Evolutionary conservation across 2,797 vertebrate species (phyloP).

Genomic region (Ctenopoma multispine): DNA sequence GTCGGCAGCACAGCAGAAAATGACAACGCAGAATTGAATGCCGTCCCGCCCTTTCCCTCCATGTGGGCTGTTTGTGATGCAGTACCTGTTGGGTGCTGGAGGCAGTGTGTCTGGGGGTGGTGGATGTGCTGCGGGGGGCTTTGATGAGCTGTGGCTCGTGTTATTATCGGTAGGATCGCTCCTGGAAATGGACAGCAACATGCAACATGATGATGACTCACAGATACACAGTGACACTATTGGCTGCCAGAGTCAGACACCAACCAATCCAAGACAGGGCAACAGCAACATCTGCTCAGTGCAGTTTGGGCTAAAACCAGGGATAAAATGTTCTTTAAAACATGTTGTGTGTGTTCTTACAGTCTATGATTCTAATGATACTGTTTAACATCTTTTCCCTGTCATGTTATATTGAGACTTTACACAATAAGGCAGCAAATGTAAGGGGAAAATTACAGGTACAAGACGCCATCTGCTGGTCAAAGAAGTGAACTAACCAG

Average conservation of each 20-base stretch:
- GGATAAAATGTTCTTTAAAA: conserved; percentile 3
- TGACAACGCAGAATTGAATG: conserved; percentile 63
- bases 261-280: conserved; percentile 45
- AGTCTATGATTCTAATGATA: conserved; percentile 1
- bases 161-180: conserved; percentile 84
- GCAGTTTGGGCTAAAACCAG: background rate
- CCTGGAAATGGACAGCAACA: conserved; percentile 86
- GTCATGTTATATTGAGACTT: background rate
- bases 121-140: conserved; percentile 79
- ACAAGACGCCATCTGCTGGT: conserved; percentile 68
- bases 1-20: conserved; percentile 48
- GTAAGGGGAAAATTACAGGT: background rate
- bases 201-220: conserved; percentile 68
- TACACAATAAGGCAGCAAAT: background rate
- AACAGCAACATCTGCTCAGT: background rate
- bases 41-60: background rate
- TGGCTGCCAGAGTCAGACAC: conserved; percentile 34
- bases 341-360: background rate
- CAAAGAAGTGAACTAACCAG: conserved; percentile 26
- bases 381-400: conserved; percentile 12
- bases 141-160: conserved; percentile 79
- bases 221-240: conserved; percentile 50
- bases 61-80: conserved; percentile 57
- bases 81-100: conserved; percentile 94
- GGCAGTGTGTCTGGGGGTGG: conserved; percentile 78